Evolutionary conservation across 2,113 vertebrate species (phyloP).

Genomic region (Eubucco bourcierii): DNA sequence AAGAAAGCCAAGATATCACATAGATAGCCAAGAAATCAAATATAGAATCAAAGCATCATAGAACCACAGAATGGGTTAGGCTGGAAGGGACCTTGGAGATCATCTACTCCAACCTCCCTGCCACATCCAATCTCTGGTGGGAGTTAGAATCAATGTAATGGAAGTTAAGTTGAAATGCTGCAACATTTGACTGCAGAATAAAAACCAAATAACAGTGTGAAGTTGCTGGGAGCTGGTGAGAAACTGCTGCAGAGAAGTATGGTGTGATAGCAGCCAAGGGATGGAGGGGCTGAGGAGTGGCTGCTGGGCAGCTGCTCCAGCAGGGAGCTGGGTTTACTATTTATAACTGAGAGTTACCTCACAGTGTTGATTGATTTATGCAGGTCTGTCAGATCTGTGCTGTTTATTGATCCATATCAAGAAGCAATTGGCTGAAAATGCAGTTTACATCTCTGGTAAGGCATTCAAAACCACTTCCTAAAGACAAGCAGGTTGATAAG

Average conservation of each 20-base stretch:
- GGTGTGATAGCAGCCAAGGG: fast-evolving
- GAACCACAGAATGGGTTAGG: too few species aligned
- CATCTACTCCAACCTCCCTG: too few species aligned
- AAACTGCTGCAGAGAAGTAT: background rate
- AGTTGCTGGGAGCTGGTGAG: background rate
- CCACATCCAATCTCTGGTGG: too few species aligned
- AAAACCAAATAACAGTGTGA: background rate
- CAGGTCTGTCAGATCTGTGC: background rate
- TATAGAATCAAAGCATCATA: too few species aligned
- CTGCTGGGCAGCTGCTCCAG: background rate
- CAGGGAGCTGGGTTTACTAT: background rate
- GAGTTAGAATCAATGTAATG: background rate
- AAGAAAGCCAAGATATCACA: too few species aligned
- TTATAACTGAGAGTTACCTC: background rate
- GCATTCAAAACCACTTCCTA: background rate
- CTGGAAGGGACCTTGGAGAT: too few species aligned
- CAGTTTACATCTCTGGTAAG: background rate
- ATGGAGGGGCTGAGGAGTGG: background rate
- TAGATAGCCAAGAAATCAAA: too few species aligned
- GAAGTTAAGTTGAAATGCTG: background rate
- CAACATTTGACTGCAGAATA: background rate
- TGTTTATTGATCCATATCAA: background rate
- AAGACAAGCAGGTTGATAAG: background rate
- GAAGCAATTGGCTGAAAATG: background rate
- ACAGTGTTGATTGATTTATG: background rate